Evolutionary conservation across 1,140 invertebrate species (phyloP), one percentile per base, ranked within the genome.

Genomic region (Harlomillsia oculata): DNA sequence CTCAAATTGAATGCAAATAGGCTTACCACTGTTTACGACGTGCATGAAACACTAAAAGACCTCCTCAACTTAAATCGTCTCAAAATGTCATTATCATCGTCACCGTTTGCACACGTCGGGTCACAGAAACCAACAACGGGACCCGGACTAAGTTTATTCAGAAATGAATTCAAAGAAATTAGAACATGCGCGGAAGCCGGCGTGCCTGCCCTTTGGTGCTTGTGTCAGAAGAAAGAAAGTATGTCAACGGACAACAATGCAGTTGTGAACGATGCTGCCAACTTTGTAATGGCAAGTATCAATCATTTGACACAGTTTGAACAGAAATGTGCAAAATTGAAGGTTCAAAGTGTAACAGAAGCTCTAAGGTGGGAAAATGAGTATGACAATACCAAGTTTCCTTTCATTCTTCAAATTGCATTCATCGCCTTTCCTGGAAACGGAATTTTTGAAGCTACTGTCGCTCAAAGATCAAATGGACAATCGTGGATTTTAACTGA

Each of bases 361-460:
- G n/a, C n/a, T n/a, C n/a, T n/a, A n/a, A n/a, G n/a, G n/a, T n/a
- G n/a, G n/a, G n/a, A n/a, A n/a, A n/a, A n/a, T n/a, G n/a, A n/a
- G n/a, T n/a, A n/a, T n/a, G n/a, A n/a, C n/a, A n/a, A n/a, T n/a
- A 2, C 14, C 11, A 43, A 41, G 18, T 28, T 43, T 1, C 11
- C 49, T 37, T 28, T 41, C 16, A 21, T 29, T 13, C 30, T 51
- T 9, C 46, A 52, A 51, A 43, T 57, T n/a, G 23, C 25, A 23
- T 3, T 87, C 20, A 74, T 78, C 32, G 83, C 82, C 1, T 64
- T 70, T 32, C 86, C 86, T 0, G 81, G 85, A 3, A 70, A 76
- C 14, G 85, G 77, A 0, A 70, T 85, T 14, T 87, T 88, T 64
- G 85, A 89, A 70, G 82, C 78, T 1, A 85, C 84, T 0, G 71